Base-by-base conservation (phyloP, 2,113 vertebrate genomes). In the Lethenteron camtschaticum region DNA sequence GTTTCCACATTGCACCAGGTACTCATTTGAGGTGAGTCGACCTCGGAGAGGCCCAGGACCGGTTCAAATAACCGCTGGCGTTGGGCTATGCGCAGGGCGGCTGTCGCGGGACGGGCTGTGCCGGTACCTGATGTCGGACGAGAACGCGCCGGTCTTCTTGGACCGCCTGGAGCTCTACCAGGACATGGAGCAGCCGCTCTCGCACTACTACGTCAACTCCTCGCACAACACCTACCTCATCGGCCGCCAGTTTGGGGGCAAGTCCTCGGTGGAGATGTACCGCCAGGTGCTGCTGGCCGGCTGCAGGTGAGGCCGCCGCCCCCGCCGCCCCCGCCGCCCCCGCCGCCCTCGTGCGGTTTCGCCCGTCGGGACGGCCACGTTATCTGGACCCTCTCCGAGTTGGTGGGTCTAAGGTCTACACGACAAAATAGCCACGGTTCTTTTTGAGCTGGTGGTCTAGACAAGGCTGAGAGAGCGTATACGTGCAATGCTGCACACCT, bases 201-300 rank as follows among this genome's bases (percentile, higher is more conserved):
- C 89, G 63, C 89, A 92, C 75, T 92, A 92, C 79, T 92, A 86
- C 77, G 88, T 92, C 68, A 92, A 88, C 81, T 86, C 89, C 11
- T 89, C 89, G 57, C 88, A 87, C 76, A 86, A 86, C 14, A 83
- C 88, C 63, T 87, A 86, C 72, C 83, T 86, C 70, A 79, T 86
- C 56, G 89, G 89, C 75, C 87, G 89, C 77, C 85, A 86, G 75
- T 87, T 86, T 75, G 89, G 88, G 87, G 88, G 87, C 68, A 85
- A 81, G 1, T 83, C 86, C 0, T 86, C 89, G 77, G 84, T 88
- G 73, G 84, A 78, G 8, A 87, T 85, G 71, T 92, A 90, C 72
- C 80, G 89, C 68, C 78, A 85, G 2, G 85, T 84, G 70, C 79
- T 92, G 71, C 82, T 82, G 68, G 81, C 87, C 81, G 88, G 88